phyloP scores from a whole-genome alignment of 2,888 invertebrate genomes.

The Platerodrilus igneus region DNA sequence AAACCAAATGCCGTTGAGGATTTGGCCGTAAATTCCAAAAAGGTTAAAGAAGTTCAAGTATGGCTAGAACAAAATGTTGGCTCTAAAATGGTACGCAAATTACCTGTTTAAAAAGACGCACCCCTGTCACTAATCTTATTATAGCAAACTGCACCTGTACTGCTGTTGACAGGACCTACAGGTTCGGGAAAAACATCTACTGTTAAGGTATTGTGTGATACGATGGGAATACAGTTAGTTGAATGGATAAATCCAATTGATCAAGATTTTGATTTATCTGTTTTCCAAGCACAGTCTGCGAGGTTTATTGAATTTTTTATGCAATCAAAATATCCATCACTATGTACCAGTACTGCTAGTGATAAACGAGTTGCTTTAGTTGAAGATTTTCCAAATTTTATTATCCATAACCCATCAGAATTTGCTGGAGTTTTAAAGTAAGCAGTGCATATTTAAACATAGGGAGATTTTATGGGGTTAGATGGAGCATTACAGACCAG shows the following conservation, averaged over 20 bases:
- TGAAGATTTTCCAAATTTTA: slow-evolving; percentile 79
- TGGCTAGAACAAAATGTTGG: slow-evolving; percentile 54
- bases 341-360: slow-evolving; percentile 47
- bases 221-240: slow-evolving; percentile 54
- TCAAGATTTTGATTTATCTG: slow-evolving; percentile 56
- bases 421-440: slow-evolving; percentile 68
- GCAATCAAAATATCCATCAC: slow-evolving; percentile 70
- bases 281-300: slow-evolving; percentile 57
- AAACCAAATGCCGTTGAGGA: slow-evolving; percentile 57
- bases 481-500: too few relatives aligned
- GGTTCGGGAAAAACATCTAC: slow-evolving; percentile 82
- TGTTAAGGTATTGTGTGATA: slow-evolving; percentile 60
- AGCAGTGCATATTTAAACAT: too few relatives aligned
- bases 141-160: slow-evolving; percentile 50
- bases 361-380: slow-evolving; percentile 64
- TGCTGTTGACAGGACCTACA: slow-evolving; percentile 76
- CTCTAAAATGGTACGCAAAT: neutral
- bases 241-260: slow-evolving; percentile 85
- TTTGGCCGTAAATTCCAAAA: slow-evolving; percentile 70
- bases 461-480: too few relatives aligned
- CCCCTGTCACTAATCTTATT: slow-evolving; percentile 10
- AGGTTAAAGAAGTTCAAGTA: slow-evolving; percentile 65
- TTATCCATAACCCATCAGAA: slow-evolving; percentile 60
- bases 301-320: slow-evolving; percentile 72
- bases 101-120: neutral